These are phyloP conservation scores for Drosophila limbata DNA, from an alignment of 2,888 invertebrate genomes.

Conservation along the genomic window DNA sequence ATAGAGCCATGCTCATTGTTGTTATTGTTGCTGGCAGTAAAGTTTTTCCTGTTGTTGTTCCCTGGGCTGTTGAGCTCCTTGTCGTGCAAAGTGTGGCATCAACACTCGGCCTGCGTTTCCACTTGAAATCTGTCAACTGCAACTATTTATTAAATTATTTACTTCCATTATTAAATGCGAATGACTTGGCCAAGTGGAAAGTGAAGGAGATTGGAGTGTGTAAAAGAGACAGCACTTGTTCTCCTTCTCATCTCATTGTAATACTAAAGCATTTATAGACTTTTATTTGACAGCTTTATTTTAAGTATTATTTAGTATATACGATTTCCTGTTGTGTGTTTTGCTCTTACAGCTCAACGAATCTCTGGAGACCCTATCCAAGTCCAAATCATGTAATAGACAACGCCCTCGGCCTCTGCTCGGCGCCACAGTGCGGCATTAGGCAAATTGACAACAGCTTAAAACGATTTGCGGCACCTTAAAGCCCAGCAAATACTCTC, in stretches of 20 bases:
- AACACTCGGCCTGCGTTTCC: constrained; percentile 44
- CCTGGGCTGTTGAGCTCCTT: constrained; percentile 30
- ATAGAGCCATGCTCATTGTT: constrained; percentile 48
- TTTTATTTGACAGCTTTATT: constrained; percentile 36
- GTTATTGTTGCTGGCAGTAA: constrained; percentile 27
- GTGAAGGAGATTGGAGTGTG: constrained; percentile 10
- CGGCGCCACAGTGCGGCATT: constrained; percentile 55
- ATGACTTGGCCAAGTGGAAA: constrained; percentile 44
- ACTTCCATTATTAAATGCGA: constrained; percentile 70
- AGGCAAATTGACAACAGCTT: constrained; percentile 79
- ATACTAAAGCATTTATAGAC: constrained; percentile 32
- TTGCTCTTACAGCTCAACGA: constrained; percentile 40
- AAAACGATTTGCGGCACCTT: constrained; percentile 69
- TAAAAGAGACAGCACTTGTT: constrained; percentile 1
- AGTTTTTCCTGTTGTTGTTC: constrained; percentile 22
- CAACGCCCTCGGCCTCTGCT: constrained; percentile 36
- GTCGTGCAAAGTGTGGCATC: constrained; percentile 45
- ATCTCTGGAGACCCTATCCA: constrained; percentile 23
- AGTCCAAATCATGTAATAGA: constrained; percentile 49
- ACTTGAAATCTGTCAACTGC: constrained; percentile 81
- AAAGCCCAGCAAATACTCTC: constrained; percentile 59
- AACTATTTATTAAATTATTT: constrained; percentile 80
- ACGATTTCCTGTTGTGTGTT: constrained; percentile 39
- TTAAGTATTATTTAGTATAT: constrained; percentile 40
- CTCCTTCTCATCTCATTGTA: background rate